A percentile compares a stretch with the other conserved stretches of the same genome.
Evolutionary conservation across 2,888 invertebrate genomes (phyloP).

Genomic region (Diabrotica balteata): DNA sequence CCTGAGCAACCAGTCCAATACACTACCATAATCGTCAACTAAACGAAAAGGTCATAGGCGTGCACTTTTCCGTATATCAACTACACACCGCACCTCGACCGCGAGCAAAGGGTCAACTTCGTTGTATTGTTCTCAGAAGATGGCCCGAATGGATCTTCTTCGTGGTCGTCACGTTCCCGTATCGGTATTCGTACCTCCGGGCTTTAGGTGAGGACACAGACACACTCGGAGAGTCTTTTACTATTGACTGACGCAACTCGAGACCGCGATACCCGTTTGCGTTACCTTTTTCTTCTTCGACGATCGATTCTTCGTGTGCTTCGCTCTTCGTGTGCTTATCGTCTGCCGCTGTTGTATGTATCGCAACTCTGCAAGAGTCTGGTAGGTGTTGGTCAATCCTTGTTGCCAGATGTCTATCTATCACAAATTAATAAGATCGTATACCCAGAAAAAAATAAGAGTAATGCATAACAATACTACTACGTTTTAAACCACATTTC

Average conservation of each 20-base stretch:
- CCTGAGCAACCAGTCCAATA: conserved; percentile 10
- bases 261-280: no score
- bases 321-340: conserved; percentile 1
- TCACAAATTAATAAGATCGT: no score
- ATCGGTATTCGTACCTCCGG: conserved; percentile 35
- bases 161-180: conserved; percentile 14
- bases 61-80: conserved; percentile 17
- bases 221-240: conserved; percentile 1
- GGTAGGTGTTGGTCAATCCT: not conserved
- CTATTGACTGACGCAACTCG: not conserved
- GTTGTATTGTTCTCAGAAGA: conserved; percentile 18
- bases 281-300: not conserved
- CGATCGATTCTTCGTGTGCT: not conserved
- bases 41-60: conserved; percentile 19
- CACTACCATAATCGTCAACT: conserved; percentile 9
- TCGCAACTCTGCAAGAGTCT: not conserved
- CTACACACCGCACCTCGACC: conserved; percentile 5
- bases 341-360: conserved; percentile 6
- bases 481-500: no score
- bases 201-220: conserved; percentile 42
- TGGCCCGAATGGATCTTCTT: conserved; percentile 2
- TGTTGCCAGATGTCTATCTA: not conserved
- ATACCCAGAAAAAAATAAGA: not conserved
- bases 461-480: not conserved
- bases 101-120: conserved; percentile 14